These are phyloP conservation scores for Drosophila pegasa DNA, from an alignment of 2,888 invertebrate species.

Conservation along the genomic window DNA sequence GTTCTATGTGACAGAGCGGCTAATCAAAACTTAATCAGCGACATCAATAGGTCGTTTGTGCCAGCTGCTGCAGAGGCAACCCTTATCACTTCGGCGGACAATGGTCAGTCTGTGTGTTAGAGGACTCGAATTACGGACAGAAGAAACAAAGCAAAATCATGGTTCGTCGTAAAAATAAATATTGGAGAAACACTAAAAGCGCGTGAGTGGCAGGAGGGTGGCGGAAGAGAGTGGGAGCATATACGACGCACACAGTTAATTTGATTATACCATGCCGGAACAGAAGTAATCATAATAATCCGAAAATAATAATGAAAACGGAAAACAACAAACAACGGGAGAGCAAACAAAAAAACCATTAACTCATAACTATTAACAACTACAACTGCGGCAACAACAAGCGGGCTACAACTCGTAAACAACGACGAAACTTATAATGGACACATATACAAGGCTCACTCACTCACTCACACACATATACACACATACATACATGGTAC, in stretches of 20 bases:
- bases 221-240: background rate
- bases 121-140: background rate
- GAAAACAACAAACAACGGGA: constrained; percentile 52
- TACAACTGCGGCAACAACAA: constrained; percentile 35
- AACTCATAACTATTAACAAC: constrained; percentile 81
- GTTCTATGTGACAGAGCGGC: constrained; percentile 40
- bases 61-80: constrained; percentile 29
- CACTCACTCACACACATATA: constrained; percentile 26
- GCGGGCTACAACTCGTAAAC: constrained; percentile 72
- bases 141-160: background rate
- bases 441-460: constrained; percentile 68
- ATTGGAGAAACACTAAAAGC: background rate
- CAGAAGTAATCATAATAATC: constrained; percentile 79
- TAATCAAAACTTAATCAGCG: constrained; percentile 75
- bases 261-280: constrained; percentile 74
- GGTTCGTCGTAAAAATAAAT: constrained; percentile 15
- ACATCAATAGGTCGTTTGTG: constrained; percentile 72
- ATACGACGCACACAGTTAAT: constrained; percentile 58
- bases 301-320: constrained; percentile 75
- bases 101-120: constrained; percentile 10
- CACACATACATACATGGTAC: constrained; percentile 48
- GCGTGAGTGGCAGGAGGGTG: too few species aligned
- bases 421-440: constrained; percentile 78
- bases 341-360: constrained; percentile 75
- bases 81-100: constrained; percentile 21